These are phyloP conservation scores for Atherinomorus stipes DNA, from an alignment of 2,113 vertebrate species.

Conservation along the genomic window DNA sequence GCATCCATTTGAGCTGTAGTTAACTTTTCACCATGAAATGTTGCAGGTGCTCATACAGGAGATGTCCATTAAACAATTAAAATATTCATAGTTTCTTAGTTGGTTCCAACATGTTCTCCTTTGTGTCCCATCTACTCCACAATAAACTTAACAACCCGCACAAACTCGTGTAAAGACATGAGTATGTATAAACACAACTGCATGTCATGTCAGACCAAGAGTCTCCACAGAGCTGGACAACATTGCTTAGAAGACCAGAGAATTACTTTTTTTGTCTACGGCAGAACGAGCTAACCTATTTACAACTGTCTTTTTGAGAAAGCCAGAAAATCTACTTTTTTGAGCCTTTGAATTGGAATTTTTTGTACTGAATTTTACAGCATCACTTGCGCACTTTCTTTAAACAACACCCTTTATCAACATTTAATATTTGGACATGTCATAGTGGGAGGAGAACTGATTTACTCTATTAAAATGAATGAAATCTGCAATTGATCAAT, in stretches of 20 bases:
- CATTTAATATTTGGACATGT: too few species aligned
- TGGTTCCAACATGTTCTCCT: background rate
- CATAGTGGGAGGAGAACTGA: too few species aligned
- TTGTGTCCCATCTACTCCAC: constrained; percentile 30
- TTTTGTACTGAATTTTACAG: too few species aligned
- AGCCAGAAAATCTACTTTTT: too few species aligned
- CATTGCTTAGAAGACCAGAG: too few species aligned
- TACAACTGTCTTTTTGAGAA: background rate
- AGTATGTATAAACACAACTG: background rate
- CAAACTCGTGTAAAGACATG: background rate
- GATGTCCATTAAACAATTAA: constrained; percentile 60
- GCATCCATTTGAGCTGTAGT: constrained; percentile 17
- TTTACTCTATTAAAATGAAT: too few species aligned
- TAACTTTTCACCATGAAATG: background rate
- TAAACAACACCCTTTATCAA: too few species aligned
- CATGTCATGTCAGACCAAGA: background rate
- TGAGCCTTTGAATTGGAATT: too few species aligned
- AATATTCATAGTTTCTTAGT: constrained; percentile 54
- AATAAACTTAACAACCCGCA: constrained; percentile 22
- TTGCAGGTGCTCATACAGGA: constrained; percentile 37
- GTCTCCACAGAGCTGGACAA: background rate
- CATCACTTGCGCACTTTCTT: too few species aligned
- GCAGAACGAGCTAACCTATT: background rate
- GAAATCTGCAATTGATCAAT: too few species aligned
- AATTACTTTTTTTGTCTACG: background rate